Percentiles rank a stretch among this genome's conserved stretches.
phyloP scores from a whole-genome alignment of 2,888 invertebrate genomes.

The Drosophila meridionalis region DNA sequence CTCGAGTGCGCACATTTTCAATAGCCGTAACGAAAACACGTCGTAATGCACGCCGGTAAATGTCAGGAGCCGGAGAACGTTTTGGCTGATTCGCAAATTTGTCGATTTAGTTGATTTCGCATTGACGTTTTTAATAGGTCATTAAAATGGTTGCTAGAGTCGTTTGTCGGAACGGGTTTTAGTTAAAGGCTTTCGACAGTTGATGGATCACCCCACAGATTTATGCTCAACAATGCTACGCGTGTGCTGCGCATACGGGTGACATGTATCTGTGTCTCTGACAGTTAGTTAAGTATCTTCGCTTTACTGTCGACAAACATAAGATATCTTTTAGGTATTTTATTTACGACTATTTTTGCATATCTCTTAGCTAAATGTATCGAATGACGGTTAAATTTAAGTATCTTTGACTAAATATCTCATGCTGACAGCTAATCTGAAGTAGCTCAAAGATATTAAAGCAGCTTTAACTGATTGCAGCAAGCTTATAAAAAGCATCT shows the following conservation, averaged over 20 bases:
- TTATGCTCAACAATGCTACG: slow-evolving; percentile 6
- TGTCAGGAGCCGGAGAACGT: slow-evolving; percentile 28
- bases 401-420: background rate
- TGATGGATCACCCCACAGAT: slow-evolving; percentile 38
- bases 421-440: background rate
- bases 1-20: slow-evolving; percentile 22
- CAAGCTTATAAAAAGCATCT: background rate
- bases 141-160: slow-evolving; percentile 42
- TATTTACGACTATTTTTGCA: slow-evolving; percentile 15
- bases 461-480: slow-evolving; percentile 1
- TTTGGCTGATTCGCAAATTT: slow-evolving; percentile 16
- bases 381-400: background rate
- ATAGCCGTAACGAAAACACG: slow-evolving; percentile 12
- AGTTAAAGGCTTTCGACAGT: slow-evolving; percentile 19
- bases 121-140: slow-evolving; percentile 50
- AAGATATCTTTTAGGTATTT: slow-evolving; percentile 17
- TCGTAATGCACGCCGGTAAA: slow-evolving; percentile 22
- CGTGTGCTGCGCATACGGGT: background rate
- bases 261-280: slow-evolving; percentile 3
- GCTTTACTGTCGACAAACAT: slow-evolving; percentile 4
- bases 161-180: slow-evolving; percentile 45
- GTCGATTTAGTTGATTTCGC: slow-evolving; percentile 22
- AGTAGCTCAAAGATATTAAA: background rate
- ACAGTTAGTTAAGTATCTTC: slow-evolving; percentile 6
- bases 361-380: background rate